Percentiles rank a stretch among this genome's conserved stretches.
These are phyloP conservation scores for Amblyteles armatorius DNA, from an alignment of 2,888 invertebrate species.

Conservation along the genomic window DNA sequence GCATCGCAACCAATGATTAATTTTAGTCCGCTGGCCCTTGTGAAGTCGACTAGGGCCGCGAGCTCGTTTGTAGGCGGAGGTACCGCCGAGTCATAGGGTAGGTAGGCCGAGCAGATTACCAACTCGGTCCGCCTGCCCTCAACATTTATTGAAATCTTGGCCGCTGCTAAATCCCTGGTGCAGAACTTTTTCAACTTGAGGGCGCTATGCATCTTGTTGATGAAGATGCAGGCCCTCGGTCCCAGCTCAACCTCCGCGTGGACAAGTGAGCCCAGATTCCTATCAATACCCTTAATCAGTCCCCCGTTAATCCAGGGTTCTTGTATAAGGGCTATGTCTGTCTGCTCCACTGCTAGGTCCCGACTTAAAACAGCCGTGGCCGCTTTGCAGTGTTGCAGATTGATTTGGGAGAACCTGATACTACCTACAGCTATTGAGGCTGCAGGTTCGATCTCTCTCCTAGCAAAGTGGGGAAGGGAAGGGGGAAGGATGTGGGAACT, in stretches of 20 bases:
- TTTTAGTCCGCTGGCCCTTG: background rate
- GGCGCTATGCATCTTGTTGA: conserved; percentile 13
- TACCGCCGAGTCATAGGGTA: conserved; percentile 18
- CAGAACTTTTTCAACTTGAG: conserved; percentile 44
- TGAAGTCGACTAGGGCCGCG: conserved; percentile 28
- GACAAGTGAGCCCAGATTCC: background rate
- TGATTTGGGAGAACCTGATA: conserved; percentile 43
- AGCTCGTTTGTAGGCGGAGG: conserved; percentile 20
- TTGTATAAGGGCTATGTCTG: conserved; percentile 49
- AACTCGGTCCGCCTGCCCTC: background rate
- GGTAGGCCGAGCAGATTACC: conserved; percentile 27
- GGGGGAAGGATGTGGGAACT: background rate
- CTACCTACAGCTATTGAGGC: background rate
- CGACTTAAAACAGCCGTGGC: conserved; percentile 44
- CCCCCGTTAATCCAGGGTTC: conserved; percentile 55
- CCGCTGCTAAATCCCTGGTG: conserved; percentile 37
- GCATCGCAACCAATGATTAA: conserved; percentile 46
- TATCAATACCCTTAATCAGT: conserved; percentile 13
- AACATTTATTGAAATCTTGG: background rate
- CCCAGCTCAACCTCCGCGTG: background rate
- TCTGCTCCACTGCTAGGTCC: conserved; percentile 50
- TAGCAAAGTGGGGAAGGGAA: background rate
- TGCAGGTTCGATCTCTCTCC: background rate
- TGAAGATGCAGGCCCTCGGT: conserved; percentile 49
- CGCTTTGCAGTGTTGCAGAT: conserved; percentile 61